These are phyloP conservation scores for Drosophila colorata DNA, from an alignment of 2,888 invertebrate genomes.

Conservation along the genomic window DNA sequence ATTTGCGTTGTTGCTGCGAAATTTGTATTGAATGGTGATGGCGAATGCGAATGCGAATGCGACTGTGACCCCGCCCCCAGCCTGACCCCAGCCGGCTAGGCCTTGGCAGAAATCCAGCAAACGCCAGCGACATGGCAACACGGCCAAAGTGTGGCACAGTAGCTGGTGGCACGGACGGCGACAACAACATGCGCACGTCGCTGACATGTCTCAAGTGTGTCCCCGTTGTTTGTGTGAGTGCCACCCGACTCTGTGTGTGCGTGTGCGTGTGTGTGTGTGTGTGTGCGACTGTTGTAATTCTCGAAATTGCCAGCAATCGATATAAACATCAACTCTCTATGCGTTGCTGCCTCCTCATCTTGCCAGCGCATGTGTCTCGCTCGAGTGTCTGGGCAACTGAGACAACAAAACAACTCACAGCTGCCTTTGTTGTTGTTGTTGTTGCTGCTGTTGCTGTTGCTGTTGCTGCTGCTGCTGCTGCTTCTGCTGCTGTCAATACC, in stretches of 20 bases:
- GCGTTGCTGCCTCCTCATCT: conserved; percentile 35
- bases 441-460: conserved; percentile 27
- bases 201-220: conserved; percentile 64
- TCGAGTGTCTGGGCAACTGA: conserved; percentile 52
- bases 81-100: conserved; percentile 2
- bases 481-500: conserved; percentile 54
- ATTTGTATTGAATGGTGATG: conserved; percentile 35
- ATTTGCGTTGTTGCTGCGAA: conserved; percentile 7
- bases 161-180: conserved; percentile 15
- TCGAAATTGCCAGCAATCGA: conserved; percentile 78
- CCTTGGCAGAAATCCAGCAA: conserved; percentile 8
- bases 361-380: conserved; percentile 17
- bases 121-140: conserved; percentile 14
- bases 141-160: conserved; percentile 1
- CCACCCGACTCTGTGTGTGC: conserved; percentile 4
- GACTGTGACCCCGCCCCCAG: conserved; percentile 18
- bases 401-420: conserved; percentile 43
- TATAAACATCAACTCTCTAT: conserved; percentile 77
- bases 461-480: conserved; percentile 13
- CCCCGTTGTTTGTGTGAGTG: conserved; percentile 24
- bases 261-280: conserved; percentile 20
- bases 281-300: conserved; percentile 66
- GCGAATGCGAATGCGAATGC: conserved; percentile 13
- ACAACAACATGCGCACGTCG: conserved; percentile 62
- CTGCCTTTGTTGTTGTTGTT: conserved; percentile 16